phyloP scores from a whole-genome alignment of 2,113 vertebrate genomes.

The Caranx melampygus region DNA sequence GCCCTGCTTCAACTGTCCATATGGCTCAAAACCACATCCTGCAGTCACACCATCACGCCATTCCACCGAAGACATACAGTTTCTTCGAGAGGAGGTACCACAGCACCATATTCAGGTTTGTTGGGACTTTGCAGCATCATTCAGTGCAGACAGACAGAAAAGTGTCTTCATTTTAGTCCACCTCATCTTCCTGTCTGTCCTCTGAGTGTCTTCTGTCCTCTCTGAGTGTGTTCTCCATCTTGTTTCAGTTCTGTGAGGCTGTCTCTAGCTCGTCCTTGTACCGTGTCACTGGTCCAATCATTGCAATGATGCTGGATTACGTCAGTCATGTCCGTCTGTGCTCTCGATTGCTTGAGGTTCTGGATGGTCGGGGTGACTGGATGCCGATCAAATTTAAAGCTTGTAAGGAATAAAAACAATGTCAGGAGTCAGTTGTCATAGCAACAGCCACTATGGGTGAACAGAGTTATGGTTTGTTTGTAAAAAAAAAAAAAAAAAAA shows the following conservation, averaged over 20 bases:
- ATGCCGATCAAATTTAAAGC: slow-evolving; percentile 52
- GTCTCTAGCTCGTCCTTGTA: slow-evolving; percentile 83
- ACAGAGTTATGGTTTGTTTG: neutral
- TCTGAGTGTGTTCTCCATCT: neutral
- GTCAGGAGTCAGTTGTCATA: neutral
- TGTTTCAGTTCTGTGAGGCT: slow-evolving; percentile 90
- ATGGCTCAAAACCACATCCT: slow-evolving; percentile 87
- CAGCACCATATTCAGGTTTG: slow-evolving; percentile 33
- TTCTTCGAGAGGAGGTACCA: neutral
- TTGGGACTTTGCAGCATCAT: neutral
- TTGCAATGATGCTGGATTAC: slow-evolving; percentile 90
- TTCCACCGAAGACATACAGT: slow-evolving; percentile 3
- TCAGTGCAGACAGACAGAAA: neutral
- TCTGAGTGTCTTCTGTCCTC: neutral
- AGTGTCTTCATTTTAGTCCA: too few relatives aligned
- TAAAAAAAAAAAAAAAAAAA: too few relatives aligned
- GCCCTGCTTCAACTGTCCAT: slow-evolving; percentile 88
- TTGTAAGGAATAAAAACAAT: slow-evolving; percentile 25
- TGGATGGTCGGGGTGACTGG: slow-evolving; percentile 89
- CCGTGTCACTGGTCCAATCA: slow-evolving; percentile 86
- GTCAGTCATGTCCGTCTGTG: slow-evolving; percentile 89
- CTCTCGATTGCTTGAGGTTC: slow-evolving; percentile 86
- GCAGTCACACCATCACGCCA: neutral
- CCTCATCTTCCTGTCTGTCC: neutral
- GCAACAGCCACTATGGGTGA: neutral